Evolutionary conservation across 2,888 invertebrate species (phyloP).

Genomic region (Netelia virgata): DNA sequence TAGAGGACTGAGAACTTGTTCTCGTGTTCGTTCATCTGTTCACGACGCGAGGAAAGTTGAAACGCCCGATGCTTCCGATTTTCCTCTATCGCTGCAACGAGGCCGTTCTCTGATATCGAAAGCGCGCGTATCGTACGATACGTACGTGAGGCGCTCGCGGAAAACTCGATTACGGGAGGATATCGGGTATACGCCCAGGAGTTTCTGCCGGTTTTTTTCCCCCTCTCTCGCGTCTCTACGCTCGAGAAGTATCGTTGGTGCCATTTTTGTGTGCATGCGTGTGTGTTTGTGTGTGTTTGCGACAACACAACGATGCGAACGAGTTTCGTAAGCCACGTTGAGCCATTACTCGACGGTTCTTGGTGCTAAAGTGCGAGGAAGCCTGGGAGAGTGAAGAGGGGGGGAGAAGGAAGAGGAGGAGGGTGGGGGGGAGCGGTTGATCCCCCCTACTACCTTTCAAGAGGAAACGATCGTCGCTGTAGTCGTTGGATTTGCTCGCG

Average conservation of each 20-base stretch:
- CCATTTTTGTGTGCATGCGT: background rate
- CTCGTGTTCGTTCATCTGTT: conserved; percentile 21
- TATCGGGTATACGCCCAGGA: conserved; percentile 30
- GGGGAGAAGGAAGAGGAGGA: too few relatives aligned
- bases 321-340: conserved; percentile 62
- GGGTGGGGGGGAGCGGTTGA: too few relatives aligned
- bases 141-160: conserved; percentile 9
- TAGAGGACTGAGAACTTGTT: conserved; percentile 39
- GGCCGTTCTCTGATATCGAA: conserved; percentile 20
- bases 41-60: conserved; percentile 13
- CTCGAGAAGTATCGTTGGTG: background rate
- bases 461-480: conserved; percentile 60
- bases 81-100: background rate
- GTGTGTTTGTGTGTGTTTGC: background rate
- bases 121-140: background rate
- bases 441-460: background rate
- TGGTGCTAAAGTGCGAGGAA: background rate
- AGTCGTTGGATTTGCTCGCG: conserved; percentile 11
- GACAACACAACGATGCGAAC: conserved; percentile 49
- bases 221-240: conserved; percentile 3
- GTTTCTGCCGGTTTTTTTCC: conserved; percentile 41
- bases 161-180: conserved; percentile 57
- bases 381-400: too few relatives aligned
- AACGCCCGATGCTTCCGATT: background rate
- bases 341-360: conserved; percentile 22